These are phyloP conservation scores for Rhinopomastus cyanomelas DNA, from an alignment of 2,113 vertebrate species.

Conservation along the genomic window DNA sequence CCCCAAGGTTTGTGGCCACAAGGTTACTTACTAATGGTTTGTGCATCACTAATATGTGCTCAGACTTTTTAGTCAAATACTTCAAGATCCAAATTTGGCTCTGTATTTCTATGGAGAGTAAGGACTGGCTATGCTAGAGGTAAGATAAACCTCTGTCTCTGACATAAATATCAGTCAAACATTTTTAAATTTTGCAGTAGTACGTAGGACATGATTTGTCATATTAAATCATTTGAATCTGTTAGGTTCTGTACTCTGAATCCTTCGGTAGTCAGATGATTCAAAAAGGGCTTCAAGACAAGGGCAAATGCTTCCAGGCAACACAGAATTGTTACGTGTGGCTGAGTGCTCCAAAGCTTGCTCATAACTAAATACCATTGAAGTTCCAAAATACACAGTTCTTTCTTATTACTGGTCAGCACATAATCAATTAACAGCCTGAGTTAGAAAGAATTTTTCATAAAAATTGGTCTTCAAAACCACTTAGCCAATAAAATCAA, in stretches of 20 bases:
- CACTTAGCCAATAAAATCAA: not conserved
- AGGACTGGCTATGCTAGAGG: not conserved
- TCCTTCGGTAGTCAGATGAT: not conserved
- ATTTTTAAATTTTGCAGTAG: not conserved
- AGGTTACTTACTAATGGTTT: not conserved
- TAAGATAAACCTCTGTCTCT: not conserved
- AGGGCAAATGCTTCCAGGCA: not conserved
- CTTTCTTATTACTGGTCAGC: slow-evolving; percentile 10
- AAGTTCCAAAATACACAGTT: not conserved
- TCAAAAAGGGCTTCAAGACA: not conserved
- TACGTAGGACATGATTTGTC: not conserved
- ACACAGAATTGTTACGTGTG: not conserved
- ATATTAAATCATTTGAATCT: not conserved
- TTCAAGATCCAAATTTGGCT: not conserved
- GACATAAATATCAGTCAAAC: not conserved
- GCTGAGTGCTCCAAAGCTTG: not conserved
- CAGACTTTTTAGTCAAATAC: not conserved
- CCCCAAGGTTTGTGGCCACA: not conserved
- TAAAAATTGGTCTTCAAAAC: slow-evolving; percentile 20
- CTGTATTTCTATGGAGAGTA: not conserved
- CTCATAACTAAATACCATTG: not conserved
- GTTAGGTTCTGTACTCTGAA: not conserved
- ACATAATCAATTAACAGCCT: not conserved
- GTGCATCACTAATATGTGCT: not conserved
- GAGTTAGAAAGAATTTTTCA: slow-evolving; percentile 8